Evolutionary conservation across 2,888 invertebrate species (phyloP).

Genomic region (Folsomia candida): DNA sequence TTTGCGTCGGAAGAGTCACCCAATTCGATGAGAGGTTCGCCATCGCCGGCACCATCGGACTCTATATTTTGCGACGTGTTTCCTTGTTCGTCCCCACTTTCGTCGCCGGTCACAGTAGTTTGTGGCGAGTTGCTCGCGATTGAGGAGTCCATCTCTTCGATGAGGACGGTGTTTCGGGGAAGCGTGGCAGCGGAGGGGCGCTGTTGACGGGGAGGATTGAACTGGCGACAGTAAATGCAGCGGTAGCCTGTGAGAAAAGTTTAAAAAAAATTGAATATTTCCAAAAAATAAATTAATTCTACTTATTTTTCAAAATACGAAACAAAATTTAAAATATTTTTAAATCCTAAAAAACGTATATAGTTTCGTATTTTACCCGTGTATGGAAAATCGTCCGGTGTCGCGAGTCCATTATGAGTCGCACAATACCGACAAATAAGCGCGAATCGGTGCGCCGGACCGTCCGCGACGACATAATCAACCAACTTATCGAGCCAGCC

Average conservation of each 20-base stretch:
- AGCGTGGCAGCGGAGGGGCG: constrained; percentile 71
- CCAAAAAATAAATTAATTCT: background rate
- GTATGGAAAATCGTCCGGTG: constrained; percentile 69
- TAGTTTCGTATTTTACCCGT: constrained; percentile 60
- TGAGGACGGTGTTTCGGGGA: constrained; percentile 45
- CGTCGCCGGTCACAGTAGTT: constrained; percentile 9
- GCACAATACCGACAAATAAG: constrained; percentile 87
- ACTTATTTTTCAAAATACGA: constrained; percentile 13
- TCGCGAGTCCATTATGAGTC: constrained; percentile 88
- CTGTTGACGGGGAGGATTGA: constrained; percentile 86
- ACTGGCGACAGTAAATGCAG: constrained; percentile 83
- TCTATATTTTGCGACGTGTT: constrained; percentile 14
- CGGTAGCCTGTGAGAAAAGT: constrained; percentile 70
- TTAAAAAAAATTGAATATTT: background rate
- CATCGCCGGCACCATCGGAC: constrained; percentile 1
- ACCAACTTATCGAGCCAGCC: constrained; percentile 75
- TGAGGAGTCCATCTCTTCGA: constrained; percentile 47
- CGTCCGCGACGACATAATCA: constrained; percentile 92
- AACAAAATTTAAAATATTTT: no score
- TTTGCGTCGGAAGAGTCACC: background rate
- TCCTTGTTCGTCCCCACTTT: constrained; percentile 21
- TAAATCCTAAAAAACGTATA: no score
- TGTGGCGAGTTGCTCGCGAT: constrained; percentile 9
- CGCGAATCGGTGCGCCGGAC: constrained; percentile 90
- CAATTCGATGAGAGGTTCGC: background rate